Evolutionary conservation across 2,888 invertebrate species (phyloP).

Genomic region (Yponomeuta evonymella): DNA sequence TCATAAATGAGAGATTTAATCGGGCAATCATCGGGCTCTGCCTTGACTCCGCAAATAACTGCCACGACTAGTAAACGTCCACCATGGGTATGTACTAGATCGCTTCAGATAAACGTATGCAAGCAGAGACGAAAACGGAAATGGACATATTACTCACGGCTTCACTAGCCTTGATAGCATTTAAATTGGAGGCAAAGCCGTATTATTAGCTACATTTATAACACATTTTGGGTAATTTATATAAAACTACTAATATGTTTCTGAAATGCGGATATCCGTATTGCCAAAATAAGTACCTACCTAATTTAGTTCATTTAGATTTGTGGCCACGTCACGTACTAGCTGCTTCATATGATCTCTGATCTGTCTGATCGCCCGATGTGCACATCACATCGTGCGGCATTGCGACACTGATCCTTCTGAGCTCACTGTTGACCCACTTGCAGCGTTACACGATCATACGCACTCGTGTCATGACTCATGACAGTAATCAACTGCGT

Average conservation of each 20-base stretch:
- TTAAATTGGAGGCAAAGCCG: background rate
- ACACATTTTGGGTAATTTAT: background rate
- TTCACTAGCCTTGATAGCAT: constrained; percentile 10
- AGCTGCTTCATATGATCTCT: background rate
- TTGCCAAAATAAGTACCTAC: background rate
- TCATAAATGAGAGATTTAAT: constrained; percentile 53
- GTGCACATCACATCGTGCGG: background rate
- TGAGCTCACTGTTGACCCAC: background rate
- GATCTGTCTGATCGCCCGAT: background rate
- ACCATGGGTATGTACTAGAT: constrained; percentile 6
- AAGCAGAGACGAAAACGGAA: constrained; percentile 12
- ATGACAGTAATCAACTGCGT: constrained; percentile 3
- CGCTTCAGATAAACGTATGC: constrained; percentile 11
- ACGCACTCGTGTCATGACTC: background rate
- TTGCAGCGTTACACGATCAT: background rate
- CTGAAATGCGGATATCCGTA: background rate
- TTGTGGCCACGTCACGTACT: background rate
- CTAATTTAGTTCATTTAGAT: background rate
- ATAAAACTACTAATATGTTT: background rate
- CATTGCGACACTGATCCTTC: background rate
- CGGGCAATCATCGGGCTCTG: constrained; percentile 37
- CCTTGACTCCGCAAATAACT: constrained; percentile 36
- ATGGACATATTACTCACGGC: constrained; percentile 11
- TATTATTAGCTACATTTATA: background rate
- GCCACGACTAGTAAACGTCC: constrained; percentile 17